Conservation (phyloP, 2,888 invertebrate species). For the Crematogaster levior region DNA sequence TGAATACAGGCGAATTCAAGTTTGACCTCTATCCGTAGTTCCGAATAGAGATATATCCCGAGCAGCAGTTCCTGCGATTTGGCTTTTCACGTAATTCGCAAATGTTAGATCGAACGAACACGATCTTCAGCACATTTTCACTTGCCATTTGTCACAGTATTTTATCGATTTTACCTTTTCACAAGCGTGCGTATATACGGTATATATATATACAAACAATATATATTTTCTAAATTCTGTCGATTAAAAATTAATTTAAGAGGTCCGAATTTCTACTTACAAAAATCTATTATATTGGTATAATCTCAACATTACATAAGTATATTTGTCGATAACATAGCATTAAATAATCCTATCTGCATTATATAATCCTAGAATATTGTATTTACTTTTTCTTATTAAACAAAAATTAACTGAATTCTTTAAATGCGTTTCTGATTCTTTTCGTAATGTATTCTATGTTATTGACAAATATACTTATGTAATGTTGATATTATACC, state of each 20-base stretch:
- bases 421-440: background rate
- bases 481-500: too few relatives aligned
- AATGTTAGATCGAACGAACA: slow-evolving; percentile 58
- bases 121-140: slow-evolving; percentile 41
- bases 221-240: background rate
- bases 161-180: slow-evolving; percentile 31
- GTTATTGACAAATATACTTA: background rate
- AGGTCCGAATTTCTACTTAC: background rate
- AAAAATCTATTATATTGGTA: slow-evolving; percentile 35
- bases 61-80: slow-evolving; percentile 54
- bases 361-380: slow-evolving; percentile 22
- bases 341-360: too few relatives aligned
- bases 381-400: background rate
- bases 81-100: slow-evolving; percentile 54
- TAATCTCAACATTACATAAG: too few relatives aligned
- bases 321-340: background rate
- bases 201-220: too few relatives aligned
- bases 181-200: background rate
- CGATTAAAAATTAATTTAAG: background rate
- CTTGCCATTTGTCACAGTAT: slow-evolving; percentile 20
- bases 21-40: slow-evolving; percentile 72
- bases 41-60: slow-evolving; percentile 63
- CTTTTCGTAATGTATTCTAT: background rate
- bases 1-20: slow-evolving; percentile 71
- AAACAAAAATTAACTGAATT: background rate